Evolutionary conservation across 1,140 invertebrate genomes (phyloP), one percentile per base, ranked within the genome.

Genomic region (Drosophila biarmipes): DNA sequence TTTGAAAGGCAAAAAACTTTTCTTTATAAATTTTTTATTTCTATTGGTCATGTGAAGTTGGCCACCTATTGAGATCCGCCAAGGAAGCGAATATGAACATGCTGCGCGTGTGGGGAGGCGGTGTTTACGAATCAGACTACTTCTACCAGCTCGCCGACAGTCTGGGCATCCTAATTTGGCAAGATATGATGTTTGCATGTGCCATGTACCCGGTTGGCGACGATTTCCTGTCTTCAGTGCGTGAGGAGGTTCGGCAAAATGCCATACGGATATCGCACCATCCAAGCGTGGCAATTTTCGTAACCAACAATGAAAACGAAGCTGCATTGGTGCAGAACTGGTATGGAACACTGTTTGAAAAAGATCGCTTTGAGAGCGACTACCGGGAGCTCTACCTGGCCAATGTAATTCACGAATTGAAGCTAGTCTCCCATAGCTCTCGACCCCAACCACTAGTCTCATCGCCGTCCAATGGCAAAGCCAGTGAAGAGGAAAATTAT

Each of bases 261-360:
- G 94, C 98, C 1, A 93, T 94, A 62, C 93, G 98, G 58, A 92
- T 99, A 6, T 96, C 97, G 69, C 94, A 97, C 91, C 98, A 99
- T 93, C 94, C 98, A 0, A 97, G 96, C 54, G 95, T 99, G 48
- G 95, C 97, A 0, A 76, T 99, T 0, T 97, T 97, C 96, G 96
- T 98, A 14, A 98, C 97, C 4, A 99, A 99, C 91, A 99, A 99
- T 92, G 99, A 99, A 93, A 99, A 99, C 91, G 98, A 99, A 94
- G 96, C 95, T 27, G 98, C 97, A 0, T 92, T 99, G 2, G 93
- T 94, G 42, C 94, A 95, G 35, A 96, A 98, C 90, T 98, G 98
- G 98, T 97, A 97, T 91, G 93, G 93, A 2, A 97, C 96, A 4
- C 85, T 78, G 2, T 29, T 43, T 0, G 92, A 95, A 31, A 94